Evolutionary conservation across 2,113 vertebrate species (phyloP), one percentile per base, ranked within the genome.

Genomic region (Leptocoma aspasia): DNA sequence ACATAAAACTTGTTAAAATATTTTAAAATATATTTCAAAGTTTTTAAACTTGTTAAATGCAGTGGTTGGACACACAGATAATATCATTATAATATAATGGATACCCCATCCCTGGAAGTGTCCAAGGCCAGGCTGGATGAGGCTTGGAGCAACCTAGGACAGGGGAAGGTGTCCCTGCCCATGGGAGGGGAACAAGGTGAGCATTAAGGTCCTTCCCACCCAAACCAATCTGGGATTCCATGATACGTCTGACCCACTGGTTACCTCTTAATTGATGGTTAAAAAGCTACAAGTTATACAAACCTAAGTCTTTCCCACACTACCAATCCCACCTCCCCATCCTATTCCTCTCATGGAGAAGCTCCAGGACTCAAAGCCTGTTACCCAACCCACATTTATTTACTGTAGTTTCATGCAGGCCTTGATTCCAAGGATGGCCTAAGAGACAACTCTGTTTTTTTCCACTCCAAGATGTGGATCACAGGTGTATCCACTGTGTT

Each of bases 401-500:
- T 15, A 15, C 7, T 1, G 6, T 4, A 4, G 14, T 12, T 72
- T 72, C 35, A 54, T 0, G 5, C 5, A 49, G 52, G 24, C 57
- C 63, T 50, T 50, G 54, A 72, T 21, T 60, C 30, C 63, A 59
- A 60, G 35, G 33, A 77, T 30, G 18, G 54, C 6, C 52, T n/a
- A 26, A 7, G 23, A 68, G 49, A 80, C 89, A 49, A 45, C 6
- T 10, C 7, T 4, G 15, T 0, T 53, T 19, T 44, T 45, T n/a
- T 21, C 6, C 2, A 0, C 57, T 76, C 61, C 53, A 72, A 42
- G 63, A 41, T 37, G 30, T 33, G 42, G 21, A 41, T 18, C 49
- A 35, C 4, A 57, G 53, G 42, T 41, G 16, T 2, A 31, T 5
- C 12, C 53, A 21, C 22, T 0, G 0, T 6, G 41, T 20, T 86